Conservation (phyloP, 2,113 vertebrate species). For the Daboia siamensis region DNA sequence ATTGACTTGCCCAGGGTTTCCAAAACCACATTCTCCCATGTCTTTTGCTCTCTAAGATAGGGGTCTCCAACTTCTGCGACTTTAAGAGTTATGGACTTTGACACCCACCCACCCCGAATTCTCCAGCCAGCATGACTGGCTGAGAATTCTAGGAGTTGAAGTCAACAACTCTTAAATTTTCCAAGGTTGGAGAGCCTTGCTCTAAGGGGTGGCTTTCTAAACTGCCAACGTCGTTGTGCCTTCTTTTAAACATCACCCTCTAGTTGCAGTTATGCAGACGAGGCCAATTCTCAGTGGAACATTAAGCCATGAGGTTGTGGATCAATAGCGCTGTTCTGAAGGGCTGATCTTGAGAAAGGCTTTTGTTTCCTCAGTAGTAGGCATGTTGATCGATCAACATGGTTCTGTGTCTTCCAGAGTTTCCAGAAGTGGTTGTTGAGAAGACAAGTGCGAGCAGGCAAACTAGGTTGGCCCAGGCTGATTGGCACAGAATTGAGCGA, state of each 20-base stretch:
- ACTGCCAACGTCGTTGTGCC: not conserved
- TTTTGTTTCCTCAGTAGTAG: not conserved
- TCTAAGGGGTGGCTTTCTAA: not conserved
- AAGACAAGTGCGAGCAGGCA: not conserved
- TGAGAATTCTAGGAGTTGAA: too few species aligned
- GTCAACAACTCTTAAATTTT: not conserved
- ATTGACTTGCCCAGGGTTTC: not conserved
- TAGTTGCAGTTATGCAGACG: not conserved
- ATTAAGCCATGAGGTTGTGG: not conserved
- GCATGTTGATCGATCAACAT: not conserved
- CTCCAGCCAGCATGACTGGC: too few species aligned
- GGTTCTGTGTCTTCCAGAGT: not conserved
- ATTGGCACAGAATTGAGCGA: not conserved
- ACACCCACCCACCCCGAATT: too few species aligned
- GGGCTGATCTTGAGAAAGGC: not conserved
- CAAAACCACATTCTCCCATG: not conserved
- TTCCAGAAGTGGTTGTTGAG: not conserved
- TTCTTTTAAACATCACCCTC: not conserved
- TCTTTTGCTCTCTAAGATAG: not conserved
- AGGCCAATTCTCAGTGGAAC: not conserved
- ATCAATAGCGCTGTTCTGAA: not conserved
- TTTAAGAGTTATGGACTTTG: too few species aligned
- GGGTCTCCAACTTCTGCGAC: too few species aligned
- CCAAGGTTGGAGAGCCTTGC: too few species aligned
- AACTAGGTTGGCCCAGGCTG: not conserved